A percentile compares a stretch with the other conserved stretches of the same genome.
Evolutionary conservation across 2,888 invertebrate species (phyloP).

Genomic region (Nebria salina): DNA sequence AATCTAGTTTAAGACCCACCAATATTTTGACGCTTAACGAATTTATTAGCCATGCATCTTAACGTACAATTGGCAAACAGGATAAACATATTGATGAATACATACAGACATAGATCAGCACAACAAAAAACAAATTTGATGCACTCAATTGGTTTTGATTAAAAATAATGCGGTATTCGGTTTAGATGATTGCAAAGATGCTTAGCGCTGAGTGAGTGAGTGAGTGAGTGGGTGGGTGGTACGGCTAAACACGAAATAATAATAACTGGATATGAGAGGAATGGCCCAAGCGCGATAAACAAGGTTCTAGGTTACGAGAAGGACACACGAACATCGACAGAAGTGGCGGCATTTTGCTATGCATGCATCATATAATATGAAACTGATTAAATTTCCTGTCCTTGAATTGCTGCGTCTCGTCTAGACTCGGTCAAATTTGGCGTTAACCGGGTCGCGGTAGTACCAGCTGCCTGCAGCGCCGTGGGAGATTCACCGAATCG

Average conservation of each 20-base stretch:
- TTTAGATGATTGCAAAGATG: not conserved
- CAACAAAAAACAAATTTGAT: not conserved
- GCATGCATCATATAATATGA: not conserved
- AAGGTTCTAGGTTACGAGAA: not conserved
- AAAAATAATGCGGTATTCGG: not conserved
- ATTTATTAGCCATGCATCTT: not conserved
- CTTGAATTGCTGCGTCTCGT: not conserved
- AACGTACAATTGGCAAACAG: not conserved
- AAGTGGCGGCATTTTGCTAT: not conserved
- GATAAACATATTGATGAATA: not conserved
- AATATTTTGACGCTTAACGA: not conserved
- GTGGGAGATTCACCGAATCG: not conserved
- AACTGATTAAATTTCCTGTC: not conserved
- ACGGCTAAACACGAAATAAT: not conserved
- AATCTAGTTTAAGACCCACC: not conserved
- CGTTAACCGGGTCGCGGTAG: not conserved
- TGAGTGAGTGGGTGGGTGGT: not conserved
- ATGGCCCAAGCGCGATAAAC: not conserved
- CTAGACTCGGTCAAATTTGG: slow-evolving; percentile 1
- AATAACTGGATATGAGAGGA: not conserved
- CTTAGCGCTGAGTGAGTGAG: not conserved
- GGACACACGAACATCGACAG: not conserved
- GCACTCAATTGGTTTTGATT: not conserved
- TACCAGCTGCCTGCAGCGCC: not conserved
- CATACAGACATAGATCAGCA: not conserved